Base-by-base conservation (phyloP, 2,888 invertebrate species). In the Isoperla grammatica region DNA sequence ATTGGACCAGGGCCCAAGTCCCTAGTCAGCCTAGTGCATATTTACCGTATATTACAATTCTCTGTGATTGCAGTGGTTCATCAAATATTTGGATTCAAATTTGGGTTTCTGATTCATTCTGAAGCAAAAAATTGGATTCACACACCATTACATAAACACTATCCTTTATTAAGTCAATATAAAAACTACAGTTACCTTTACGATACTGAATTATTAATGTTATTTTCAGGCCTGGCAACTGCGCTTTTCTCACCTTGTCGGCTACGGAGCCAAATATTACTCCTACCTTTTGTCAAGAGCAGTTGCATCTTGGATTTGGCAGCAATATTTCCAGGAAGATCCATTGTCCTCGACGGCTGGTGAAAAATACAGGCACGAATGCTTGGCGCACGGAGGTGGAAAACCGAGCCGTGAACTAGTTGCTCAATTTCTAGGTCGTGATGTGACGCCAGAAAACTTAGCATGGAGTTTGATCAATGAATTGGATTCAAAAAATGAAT, bases 241-340 rank as follows among this genome's bases (percentile, higher is more conserved):
- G 68, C 81, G 97, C 61, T 99, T 99, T 78, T 90, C 94, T 63
- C 99, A 99, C 76, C 78, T 99, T 57, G 91, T 97, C 3, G 96
- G 97, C 1, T 99, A 99, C 75, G 99, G 99, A 40, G 97, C 97
- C 0, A 97, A 96, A 75, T 99, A 99, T 77, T 99, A 98, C 75
- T 90, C 98, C 1, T 99, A 99, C 77, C 78, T 99, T 64, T 89
- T 97, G 70, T 97, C 98, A 0, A 83, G 92, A 69, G 93, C 95
- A 8, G 84, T 96, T 54, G 95, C 97, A 0, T 90, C 93, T 59
- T 87, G 88, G 78, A 91, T 95, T 64, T 98, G 97, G 97, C 87
- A 90, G 71, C 82, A 83, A 17, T 86, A 89, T 72, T 96, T 98
- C 71, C 81, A 85, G 69, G 71, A 75, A 0, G 85, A 90, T 71